Conservation (phyloP, 2,113 vertebrate species). For the Camarhynchus parvulus region DNA sequence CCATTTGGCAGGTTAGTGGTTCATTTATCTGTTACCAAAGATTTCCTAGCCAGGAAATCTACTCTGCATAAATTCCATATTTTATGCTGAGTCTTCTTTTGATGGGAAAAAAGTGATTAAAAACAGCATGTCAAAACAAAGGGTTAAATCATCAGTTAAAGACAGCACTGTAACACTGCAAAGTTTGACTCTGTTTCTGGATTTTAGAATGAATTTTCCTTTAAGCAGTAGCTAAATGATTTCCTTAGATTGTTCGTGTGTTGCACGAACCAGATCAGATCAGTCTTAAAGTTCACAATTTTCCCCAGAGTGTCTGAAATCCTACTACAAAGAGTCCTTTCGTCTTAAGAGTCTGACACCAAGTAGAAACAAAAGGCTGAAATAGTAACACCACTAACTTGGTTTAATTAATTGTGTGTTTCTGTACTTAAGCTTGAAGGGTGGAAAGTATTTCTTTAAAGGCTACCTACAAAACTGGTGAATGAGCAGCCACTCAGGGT, state of each 20-base stretch:
- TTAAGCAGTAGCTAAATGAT: background rate
- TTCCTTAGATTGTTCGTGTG: background rate
- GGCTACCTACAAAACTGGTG: background rate
- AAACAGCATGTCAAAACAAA: background rate
- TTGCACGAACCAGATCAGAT: background rate
- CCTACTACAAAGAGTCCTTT: background rate
- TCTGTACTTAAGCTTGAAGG: conserved; percentile 2
- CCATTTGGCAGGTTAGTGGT: background rate
- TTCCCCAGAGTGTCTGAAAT: conserved; percentile 15
- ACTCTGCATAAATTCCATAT: background rate
- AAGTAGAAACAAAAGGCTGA: conserved; percentile 26
- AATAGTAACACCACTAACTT: background rate
- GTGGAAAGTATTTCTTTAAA: conserved; percentile 14
- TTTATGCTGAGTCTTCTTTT: background rate
- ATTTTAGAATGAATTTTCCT: background rate
- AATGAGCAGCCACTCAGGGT: conserved; percentile 10
- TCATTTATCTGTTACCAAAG: background rate
- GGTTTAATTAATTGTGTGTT: conserved; percentile 35
- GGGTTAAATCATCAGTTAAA: background rate
- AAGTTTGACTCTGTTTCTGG: background rate
- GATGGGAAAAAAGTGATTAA: background rate
- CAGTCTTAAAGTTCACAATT: background rate
- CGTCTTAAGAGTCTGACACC: background rate
- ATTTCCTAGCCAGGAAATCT: background rate
- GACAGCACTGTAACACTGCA: background rate